These are phyloP conservation scores for Enteromius unitaeniatus DNA, from an alignment of 2,797 vertebrate species.

Conservation along the genomic window DNA sequence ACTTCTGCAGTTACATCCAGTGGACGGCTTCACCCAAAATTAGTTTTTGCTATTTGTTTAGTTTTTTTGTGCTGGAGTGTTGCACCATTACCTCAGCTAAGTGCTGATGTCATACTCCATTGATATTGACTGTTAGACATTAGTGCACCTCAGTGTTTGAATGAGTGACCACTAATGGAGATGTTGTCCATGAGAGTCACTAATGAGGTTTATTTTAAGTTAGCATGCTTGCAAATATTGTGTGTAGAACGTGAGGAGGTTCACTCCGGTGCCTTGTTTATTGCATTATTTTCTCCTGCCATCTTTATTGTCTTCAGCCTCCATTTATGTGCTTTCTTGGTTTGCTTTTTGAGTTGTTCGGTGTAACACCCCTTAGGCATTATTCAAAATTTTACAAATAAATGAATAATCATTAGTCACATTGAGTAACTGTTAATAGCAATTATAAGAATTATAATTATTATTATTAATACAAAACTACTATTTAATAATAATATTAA, in stretches of 20 bases:
- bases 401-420: neutral
- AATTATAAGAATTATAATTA: no score
- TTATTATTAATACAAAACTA: no score
- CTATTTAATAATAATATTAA: no score
- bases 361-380: neutral
- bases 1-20: neutral
- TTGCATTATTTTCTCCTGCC: neutral
- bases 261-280: neutral
- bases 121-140: neutral
- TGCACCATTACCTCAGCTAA: neutral
- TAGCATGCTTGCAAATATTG: neutral
- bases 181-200: neutral
- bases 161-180: slow-evolving; percentile 16
- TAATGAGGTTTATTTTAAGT: slow-evolving; percentile 6
- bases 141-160: neutral
- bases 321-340: neutral
- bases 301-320: neutral
- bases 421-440: no score
- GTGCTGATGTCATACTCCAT: neutral
- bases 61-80: neutral
- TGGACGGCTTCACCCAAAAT: neutral
- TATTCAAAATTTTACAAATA: neutral
- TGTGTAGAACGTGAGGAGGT: neutral
- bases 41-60: neutral
- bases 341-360: neutral